Evolutionary conservation across 2,888 invertebrate genomes (phyloP).

Genomic region (Thecophora atra): DNA sequence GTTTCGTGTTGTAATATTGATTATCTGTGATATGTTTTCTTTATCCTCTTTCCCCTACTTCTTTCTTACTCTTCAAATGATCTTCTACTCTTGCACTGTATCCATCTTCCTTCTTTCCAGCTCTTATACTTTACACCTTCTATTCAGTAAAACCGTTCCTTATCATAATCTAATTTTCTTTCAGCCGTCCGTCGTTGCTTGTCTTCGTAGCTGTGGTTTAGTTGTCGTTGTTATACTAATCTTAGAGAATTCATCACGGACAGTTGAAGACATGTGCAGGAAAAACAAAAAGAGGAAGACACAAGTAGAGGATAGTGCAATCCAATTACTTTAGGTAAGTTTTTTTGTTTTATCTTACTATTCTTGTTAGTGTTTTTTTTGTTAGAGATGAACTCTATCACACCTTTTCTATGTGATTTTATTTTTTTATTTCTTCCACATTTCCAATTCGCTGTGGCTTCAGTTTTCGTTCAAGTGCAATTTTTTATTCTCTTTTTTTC

Average conservation of each 20-base stretch:
- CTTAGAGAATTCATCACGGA: background rate
- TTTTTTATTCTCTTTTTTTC: too few relatives aligned
- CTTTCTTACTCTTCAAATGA: background rate
- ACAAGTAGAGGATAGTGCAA: background rate
- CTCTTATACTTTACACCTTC: too few relatives aligned
- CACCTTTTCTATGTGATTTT: too few relatives aligned
- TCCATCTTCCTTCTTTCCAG: background rate
- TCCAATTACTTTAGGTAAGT: constrained; percentile 1
- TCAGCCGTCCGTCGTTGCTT: background rate
- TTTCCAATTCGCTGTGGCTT: too few relatives aligned
- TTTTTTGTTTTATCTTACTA: background rate
- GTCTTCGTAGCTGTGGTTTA: background rate
- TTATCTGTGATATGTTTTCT: background rate
- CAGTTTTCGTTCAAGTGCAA: too few relatives aligned
- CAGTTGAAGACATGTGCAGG: background rate
- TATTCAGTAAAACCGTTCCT: background rate
- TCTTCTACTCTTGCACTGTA: background rate
- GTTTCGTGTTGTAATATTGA: constrained; percentile 13
- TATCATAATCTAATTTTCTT: background rate
- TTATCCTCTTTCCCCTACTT: background rate
- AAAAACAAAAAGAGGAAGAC: background rate
- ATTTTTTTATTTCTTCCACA: too few relatives aligned
- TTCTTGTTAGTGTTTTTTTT: too few relatives aligned
- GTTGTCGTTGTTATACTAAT: background rate
- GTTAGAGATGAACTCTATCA: too few relatives aligned